These are phyloP conservation scores for Bos javanicus DNA, from an alignment of 2,113 vertebrate genomes.

Conservation along the genomic window DNA sequence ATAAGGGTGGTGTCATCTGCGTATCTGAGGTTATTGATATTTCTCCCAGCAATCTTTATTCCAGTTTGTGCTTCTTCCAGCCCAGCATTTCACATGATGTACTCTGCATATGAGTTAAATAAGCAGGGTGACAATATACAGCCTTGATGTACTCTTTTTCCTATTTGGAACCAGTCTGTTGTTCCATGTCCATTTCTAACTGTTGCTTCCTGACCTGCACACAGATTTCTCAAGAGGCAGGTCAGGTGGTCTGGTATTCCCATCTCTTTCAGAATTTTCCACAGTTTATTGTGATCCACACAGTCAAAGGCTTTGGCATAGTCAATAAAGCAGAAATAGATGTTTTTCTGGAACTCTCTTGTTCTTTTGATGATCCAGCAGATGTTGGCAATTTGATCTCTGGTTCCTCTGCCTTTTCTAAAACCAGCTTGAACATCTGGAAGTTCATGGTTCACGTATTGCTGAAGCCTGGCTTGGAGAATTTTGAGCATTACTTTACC, in stretches of 20 bases:
- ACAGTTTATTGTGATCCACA: background rate
- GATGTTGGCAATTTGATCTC: background rate
- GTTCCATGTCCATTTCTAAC: background rate
- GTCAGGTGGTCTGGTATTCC: background rate
- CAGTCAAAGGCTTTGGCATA: background rate
- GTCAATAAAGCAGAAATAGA: background rate
- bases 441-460: background rate
- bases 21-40: background rate
- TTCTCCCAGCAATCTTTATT: background rate
- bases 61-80: background rate
- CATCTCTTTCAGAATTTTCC: background rate
- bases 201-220: background rate
- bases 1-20: background rate
- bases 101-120: background rate
- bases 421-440: background rate
- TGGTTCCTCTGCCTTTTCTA: background rate
- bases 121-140: background rate
- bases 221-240: background rate
- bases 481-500: background rate
- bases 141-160: fast-evolving
- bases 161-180: background rate
- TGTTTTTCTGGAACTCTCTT: background rate
- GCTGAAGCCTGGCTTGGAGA: background rate
- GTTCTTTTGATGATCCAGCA: fast-evolving
- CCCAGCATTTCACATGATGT: background rate